These are phyloP conservation scores for Dicranocentrus wangi DNA, from an alignment of 2,888 invertebrate species.

Conservation along the genomic window DNA sequence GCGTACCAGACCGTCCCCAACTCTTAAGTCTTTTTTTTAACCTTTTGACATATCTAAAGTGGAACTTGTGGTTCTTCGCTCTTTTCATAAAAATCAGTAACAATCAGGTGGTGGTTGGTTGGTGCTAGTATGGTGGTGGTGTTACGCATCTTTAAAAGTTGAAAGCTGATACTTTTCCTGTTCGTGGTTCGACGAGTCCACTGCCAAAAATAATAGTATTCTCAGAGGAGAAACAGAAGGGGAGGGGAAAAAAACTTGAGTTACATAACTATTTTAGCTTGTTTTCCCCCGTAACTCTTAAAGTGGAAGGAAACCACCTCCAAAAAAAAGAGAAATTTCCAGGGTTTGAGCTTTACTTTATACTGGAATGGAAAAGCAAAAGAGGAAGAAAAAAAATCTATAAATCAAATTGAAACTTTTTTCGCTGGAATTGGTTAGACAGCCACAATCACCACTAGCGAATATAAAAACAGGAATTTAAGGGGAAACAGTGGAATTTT, in stretches of 20 bases:
- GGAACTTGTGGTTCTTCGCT: neutral
- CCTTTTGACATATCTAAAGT: neutral
- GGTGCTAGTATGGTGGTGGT: too few relatives aligned
- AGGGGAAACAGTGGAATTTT: too few relatives aligned
- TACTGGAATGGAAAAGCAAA: neutral
- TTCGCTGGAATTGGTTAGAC: constrained; percentile 9
- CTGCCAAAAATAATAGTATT: constrained; percentile 5
- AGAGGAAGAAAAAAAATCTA: constrained; percentile 2
- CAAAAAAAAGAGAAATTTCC: too few relatives aligned
- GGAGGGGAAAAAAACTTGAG: constrained; percentile 11
- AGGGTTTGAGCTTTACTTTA: neutral
- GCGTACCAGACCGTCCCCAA: too few relatives aligned
- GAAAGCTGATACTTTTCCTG: neutral
- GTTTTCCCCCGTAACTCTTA: neutral
- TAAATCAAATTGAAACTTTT: constrained; percentile 29
- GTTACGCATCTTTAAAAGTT: constrained; percentile 6
- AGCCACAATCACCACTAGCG: neutral
- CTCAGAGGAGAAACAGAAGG: neutral
- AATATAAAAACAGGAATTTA: constrained; percentile 15
- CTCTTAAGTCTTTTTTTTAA: too few relatives aligned
- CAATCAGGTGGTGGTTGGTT: too few relatives aligned
- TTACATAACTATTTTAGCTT: neutral
- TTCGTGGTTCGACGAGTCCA: neutral
- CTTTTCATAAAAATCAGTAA: constrained; percentile 1
- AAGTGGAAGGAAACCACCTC: too few relatives aligned